These are phyloP conservation scores for Marmota flaviventris DNA, from an alignment of 2,113 vertebrate species.

Conservation along the genomic window DNA sequence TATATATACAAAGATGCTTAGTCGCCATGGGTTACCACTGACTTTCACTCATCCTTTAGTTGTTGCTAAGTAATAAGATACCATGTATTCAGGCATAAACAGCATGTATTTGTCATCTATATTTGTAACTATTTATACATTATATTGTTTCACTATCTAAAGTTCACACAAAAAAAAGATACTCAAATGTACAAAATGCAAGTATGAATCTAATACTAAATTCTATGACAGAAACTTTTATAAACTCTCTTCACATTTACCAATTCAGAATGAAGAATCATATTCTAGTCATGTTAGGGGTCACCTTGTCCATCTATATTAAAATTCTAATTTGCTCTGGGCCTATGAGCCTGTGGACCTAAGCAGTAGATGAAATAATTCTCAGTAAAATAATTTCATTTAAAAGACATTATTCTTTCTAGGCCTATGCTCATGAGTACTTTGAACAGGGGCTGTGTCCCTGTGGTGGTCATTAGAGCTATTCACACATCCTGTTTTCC, in stretches of 20 bases:
- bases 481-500: neutral
- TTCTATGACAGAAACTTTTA: constrained; percentile 18
- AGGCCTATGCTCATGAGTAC: neutral
- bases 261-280: constrained; percentile 47
- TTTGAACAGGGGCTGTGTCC: neutral
- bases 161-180: constrained; percentile 45
- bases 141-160: neutral
- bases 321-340: constrained; percentile 77
- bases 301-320: constrained; percentile 74
- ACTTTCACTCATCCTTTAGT: neutral
- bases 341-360: constrained; percentile 51
- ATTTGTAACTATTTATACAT: neutral
- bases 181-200: constrained; percentile 5
- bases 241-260: constrained; percentile 40
- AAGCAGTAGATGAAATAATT: constrained; percentile 61
- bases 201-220: constrained; percentile 23
- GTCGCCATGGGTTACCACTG: neutral
- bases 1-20: neutral
- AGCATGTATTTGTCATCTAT: neutral
- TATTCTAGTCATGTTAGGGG: constrained; percentile 66
- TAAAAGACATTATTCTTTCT: constrained; percentile 71
- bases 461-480: constrained; percentile 40
- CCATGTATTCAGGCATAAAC: neutral
- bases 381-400: constrained; percentile 63
- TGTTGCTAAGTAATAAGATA: neutral